These are phyloP conservation scores for Microtus ochrogaster DNA, from an alignment of 2,113 vertebrate species.

Conservation along the genomic window DNA sequence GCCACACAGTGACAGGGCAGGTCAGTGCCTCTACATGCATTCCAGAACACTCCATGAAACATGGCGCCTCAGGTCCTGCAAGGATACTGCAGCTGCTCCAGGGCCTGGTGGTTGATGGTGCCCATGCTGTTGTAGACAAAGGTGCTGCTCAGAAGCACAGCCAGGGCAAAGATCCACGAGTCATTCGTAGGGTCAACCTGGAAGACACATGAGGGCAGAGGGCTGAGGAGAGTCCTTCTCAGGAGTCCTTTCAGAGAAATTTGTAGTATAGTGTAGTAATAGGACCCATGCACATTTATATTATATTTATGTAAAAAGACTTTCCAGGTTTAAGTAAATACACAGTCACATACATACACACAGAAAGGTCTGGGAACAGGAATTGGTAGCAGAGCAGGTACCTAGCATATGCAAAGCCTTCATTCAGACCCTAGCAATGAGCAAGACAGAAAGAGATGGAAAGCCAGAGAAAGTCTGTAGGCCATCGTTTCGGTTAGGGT, in stretches of 20 bases:
- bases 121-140: constrained; percentile 82
- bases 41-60: neutral
- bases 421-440: neutral
- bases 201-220: neutral
- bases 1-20: neutral
- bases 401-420: neutral
- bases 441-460: neutral
- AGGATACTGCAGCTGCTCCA: constrained; percentile 80
- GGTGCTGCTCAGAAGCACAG: constrained; percentile 78
- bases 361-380: neutral
- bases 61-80: neutral
- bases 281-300: too few relatives aligned
- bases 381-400: neutral
- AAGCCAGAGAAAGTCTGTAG: neutral
- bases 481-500: neutral
- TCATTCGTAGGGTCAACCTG: constrained; percentile 69
- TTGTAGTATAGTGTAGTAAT: too few relatives aligned
- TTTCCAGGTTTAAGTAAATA: neutral
- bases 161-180: constrained; percentile 67
- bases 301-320: neutral
- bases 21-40: neutral
- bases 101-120: constrained; percentile 73
- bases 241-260: neutral
- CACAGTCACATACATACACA: neutral
- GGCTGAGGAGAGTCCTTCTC: neutral